Conservation (phyloP, 2,797 vertebrate species). For the Gadopsis bispinosus region DNA sequence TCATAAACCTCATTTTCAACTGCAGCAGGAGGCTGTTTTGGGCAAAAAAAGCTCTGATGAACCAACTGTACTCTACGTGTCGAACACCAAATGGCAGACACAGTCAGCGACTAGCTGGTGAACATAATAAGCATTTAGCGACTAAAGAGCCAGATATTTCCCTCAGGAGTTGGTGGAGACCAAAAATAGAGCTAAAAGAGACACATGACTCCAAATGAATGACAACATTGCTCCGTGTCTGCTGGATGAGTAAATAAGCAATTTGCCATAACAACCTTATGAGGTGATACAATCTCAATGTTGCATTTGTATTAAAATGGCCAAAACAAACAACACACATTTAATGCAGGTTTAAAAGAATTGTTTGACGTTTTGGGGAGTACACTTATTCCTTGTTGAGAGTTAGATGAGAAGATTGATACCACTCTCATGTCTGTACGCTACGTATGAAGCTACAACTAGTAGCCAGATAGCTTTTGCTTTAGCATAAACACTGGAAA, state of each 20-base stretch:
- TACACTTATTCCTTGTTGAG: not conserved
- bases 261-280: not conserved
- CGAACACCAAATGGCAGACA: no score
- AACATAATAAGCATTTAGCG: not conserved
- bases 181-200: not conserved
- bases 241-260: not conserved
- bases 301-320: not conserved
- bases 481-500: not conserved
- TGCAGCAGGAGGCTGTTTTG: not conserved
- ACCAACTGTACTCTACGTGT: no score
- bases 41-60: no score
- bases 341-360: no score
- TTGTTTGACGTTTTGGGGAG: no score
- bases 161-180: not conserved
- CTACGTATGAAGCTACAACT: not conserved
- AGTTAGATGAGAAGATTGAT: not conserved
- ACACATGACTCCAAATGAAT: not conserved
- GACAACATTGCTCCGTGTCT: not conserved
- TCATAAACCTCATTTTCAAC: not conserved
- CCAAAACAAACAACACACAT: no score
- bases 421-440: not conserved
- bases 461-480: not conserved
- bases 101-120: not conserved
- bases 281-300: not conserved
- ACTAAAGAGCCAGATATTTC: not conserved